Evolutionary conservation across 2,113 vertebrate species (phyloP).

Genomic region (Alligator sinensis): DNA sequence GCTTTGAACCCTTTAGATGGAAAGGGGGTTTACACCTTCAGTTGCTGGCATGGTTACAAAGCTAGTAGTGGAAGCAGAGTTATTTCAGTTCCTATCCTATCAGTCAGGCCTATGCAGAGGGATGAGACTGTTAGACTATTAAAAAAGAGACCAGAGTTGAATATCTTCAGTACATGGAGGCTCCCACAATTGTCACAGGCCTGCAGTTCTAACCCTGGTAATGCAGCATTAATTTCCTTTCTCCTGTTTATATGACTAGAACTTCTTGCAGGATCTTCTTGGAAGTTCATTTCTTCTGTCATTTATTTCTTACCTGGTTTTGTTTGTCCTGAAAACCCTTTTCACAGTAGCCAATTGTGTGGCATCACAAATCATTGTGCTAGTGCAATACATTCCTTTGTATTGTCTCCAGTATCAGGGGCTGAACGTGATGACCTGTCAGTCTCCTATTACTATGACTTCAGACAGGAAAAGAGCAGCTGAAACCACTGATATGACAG

Average conservation of each 20-base stretch:
- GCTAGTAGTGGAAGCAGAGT: too few relatives aligned
- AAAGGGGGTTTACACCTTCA: neutral
- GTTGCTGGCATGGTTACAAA: neutral
- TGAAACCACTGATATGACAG: neutral
- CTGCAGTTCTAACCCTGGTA: neutral
- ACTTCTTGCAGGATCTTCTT: neutral
- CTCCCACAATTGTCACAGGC: too few relatives aligned
- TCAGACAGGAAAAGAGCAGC: neutral
- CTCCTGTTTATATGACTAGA: neutral
- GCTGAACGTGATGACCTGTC: too few relatives aligned
- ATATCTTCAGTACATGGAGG: too few relatives aligned
- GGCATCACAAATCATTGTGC: neutral
- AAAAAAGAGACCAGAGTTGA: too few relatives aligned
- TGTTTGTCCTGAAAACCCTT: neutral
- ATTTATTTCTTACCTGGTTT: neutral
- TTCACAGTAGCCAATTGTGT: neutral
- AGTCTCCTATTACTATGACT: neutral
- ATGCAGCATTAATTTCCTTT: neutral
- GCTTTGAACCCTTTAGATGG: neutral
- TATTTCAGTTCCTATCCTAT: too few relatives aligned
- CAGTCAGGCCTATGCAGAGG: too few relatives aligned
- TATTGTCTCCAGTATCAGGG: too few relatives aligned
- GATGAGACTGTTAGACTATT: too few relatives aligned
- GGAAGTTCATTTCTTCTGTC: neutral
- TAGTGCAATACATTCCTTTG: too few relatives aligned